Percentiles rank a stretch among this genome's conserved stretches.
These are phyloP conservation scores for Eulemur coronatus DNA, from an alignment of 2,797 vertebrate species.

Conservation along the genomic window DNA sequence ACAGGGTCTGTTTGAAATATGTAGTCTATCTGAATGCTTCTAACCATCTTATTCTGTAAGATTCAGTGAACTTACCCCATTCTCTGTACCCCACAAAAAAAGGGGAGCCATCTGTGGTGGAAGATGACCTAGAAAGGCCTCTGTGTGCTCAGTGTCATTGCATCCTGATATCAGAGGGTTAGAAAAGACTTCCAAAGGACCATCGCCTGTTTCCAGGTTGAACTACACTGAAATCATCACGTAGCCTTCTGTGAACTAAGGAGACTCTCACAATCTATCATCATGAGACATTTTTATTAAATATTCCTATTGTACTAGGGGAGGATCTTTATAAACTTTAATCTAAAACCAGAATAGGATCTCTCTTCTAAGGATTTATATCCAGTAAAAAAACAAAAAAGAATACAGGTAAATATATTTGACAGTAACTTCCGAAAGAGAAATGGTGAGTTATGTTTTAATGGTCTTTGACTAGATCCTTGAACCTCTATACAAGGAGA, in stretches of 20 bases:
- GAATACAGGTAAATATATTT: background rate
- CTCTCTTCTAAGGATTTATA: background rate
- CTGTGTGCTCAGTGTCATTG: background rate
- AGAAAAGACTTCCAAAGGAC: background rate
- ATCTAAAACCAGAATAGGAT: background rate
- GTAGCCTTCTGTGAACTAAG: background rate
- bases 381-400: background rate
- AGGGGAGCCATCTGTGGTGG: background rate
- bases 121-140: background rate
- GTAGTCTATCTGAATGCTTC: background rate
- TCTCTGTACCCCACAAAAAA: background rate
- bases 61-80: background rate
- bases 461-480: background rate
- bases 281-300: background rate
- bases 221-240: background rate
- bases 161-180: background rate
- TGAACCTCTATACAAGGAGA: background rate
- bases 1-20: background rate
- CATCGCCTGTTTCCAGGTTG: background rate
- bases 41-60: background rate
- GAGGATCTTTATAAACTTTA: background rate
- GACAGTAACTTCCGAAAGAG: background rate
- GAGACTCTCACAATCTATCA: background rate
- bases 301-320: background rate
- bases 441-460: background rate